Percentiles rank a stretch among this genome's conserved stretches.
phyloP scores from a whole-genome alignment of 64 coral and sea anemone species.

The Actinia tenebrosa region DNA sequence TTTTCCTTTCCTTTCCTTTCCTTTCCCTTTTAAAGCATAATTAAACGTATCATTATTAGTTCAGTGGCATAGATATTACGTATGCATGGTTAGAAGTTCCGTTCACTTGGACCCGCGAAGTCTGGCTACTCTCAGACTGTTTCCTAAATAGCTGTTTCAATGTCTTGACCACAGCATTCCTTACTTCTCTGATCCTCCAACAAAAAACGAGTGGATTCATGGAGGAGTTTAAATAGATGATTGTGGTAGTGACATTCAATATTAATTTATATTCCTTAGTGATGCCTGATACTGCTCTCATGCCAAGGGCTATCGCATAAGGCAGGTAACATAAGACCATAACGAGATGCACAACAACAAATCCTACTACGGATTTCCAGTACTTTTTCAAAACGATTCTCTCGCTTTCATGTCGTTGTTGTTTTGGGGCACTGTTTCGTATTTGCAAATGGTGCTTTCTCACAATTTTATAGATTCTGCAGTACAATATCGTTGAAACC shows the following conservation, averaged over 20 bases:
- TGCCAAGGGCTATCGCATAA: not conserved
- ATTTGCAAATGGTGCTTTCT: constrained; percentile 9
- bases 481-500: not conserved
- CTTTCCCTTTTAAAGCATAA: too few relatives aligned
- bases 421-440: not conserved
- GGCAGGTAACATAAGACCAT: constrained; percentile 2
- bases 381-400: not conserved
- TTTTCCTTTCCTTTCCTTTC: too few relatives aligned
- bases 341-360: not conserved
- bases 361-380: not conserved
- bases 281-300: not conserved
- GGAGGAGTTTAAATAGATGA: constrained; percentile 15
- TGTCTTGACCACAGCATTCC: not conserved
- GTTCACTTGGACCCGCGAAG: too few relatives aligned
- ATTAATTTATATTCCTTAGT: constrained; percentile 23
- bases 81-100: too few relatives aligned
- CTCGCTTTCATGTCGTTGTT: not conserved
- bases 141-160: not conserved
- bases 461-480: constrained; percentile 1
- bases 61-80: too few relatives aligned
- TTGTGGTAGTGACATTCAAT: not conserved
- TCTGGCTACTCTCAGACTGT: not conserved
- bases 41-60: too few relatives aligned
- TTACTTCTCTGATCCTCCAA: not conserved
- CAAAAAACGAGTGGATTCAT: not conserved